Base-by-base conservation (phyloP, 2,797 vertebrate species). In the Neosilurus hyrtlii region DNA sequence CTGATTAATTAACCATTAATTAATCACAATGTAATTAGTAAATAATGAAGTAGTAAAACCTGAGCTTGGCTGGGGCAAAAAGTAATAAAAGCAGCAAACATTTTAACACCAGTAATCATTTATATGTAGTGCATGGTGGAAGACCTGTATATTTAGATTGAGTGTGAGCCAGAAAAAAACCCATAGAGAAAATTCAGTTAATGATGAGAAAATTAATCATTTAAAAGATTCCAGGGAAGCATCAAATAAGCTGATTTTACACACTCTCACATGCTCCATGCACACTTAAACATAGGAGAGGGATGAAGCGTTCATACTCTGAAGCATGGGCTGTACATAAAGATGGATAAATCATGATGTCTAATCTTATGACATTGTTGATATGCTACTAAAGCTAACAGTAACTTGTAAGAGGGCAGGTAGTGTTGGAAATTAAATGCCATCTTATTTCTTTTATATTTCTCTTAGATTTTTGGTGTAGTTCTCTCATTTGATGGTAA, bases 311-410 rank as follows among this genome's bases (percentile, higher is more conserved):
- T 83, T 77, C 57, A 63, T 63, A 79, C 57, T 66, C 57, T 79
- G 70, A 79, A 62, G 80, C 79, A 87, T 71, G 65, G 83, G 77
- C 56, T 85, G 66, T 84, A 85, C 84, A 86, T 85, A 84, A 88
- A 70, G 76, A 85, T 80, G 73, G 82, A 88, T 88, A 88, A 86
- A 88, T 88, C 76, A 84, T 88, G 85, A 81, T 67, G 83, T 57
- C 83, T 79, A 83, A 85, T 70, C 63, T 63, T 81, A 78, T 86
- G 77, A 84, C 84, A 85, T 82, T 75, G 81, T 72, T 81, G 82
- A 84, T 22, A 43, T 82, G 80, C 79, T 86, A 81, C 61, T 62
- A 65, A 65, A 76, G 81, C 74, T 82, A 85, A 83, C 82, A 84
- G 81, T 80, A 80, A 85, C 79, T 83, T 65, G 9, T 6, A 86